Base-by-base conservation (phyloP, 2,888 invertebrate species). In the Brachycybe producta region DNA sequence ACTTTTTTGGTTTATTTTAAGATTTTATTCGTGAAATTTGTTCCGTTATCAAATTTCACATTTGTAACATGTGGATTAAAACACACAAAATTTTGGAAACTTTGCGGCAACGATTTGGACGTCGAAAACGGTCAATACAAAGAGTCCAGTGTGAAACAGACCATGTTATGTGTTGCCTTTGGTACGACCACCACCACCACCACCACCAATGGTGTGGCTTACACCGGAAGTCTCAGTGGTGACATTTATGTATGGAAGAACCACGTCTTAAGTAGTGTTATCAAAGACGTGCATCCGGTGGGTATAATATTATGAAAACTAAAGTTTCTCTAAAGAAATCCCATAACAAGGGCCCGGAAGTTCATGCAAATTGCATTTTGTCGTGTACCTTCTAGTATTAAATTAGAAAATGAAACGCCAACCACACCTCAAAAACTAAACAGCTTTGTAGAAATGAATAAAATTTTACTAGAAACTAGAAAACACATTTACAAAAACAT, bases 61-160 rank as follows among this genome's bases (percentile, higher is more conserved):
- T 58, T 70, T 27, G 65, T 69, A 17, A 67, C 67, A 28, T 68
- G 67, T 39, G 70, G 70, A 8, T 61, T 67, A 3, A 69, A 67
- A 56, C 69, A 67, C 57, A 66, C 70, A 58, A 67, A 67, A 57
- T 69, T 70, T 61, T 70, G 70, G 70, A 62, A 60, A 32, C 65
- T 67, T 53, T 60, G 66, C 55, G 68, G 68, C 64, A 57, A 47
- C 28, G 51, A 54, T 19, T 39, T 58, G 11, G 50, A 52, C 30
- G 54, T 48, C 19, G 49, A 51, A 21, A 34, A 23, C 17, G 51
- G 23, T 19, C 17, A 3, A 11, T 46, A 32, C 39, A 50, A 42
- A 19, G 42, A 19, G 49, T 51, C 34, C 51, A 55, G 51, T 27
- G 39, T 34, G 21, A 45, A 44, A 19, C 49, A 53, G 34, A 53